phyloP scores from a whole-genome alignment of 2,113 vertebrate genomes.

The Trematomus loennbergii region DNA sequence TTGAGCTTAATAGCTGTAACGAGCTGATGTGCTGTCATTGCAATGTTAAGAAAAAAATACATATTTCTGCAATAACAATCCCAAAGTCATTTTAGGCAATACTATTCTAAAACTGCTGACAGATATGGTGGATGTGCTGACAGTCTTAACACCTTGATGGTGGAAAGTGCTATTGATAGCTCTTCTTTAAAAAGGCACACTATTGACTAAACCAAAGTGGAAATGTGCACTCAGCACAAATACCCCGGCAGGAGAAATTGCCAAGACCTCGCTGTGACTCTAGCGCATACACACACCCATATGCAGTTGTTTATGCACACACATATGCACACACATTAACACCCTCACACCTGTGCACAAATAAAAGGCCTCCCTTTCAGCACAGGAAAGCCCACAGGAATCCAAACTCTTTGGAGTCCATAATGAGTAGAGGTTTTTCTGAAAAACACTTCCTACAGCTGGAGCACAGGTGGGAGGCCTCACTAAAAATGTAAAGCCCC shows the following conservation, averaged over 20 bases:
- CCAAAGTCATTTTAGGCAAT: conserved; percentile 56
- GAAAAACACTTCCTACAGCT: conserved; percentile 64
- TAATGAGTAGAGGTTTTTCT: conserved; percentile 57
- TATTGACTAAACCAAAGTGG: conserved; percentile 68
- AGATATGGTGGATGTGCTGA: conserved; percentile 70
- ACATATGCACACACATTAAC: neutral
- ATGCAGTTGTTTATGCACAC: neutral
- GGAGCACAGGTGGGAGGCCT: conserved; percentile 19
- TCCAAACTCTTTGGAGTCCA: conserved; percentile 10
- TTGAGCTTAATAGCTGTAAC: conserved; percentile 49
- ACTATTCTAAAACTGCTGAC: conserved; percentile 71
- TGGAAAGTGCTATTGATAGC: conserved; percentile 80
- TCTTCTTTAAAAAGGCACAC: conserved; percentile 60
- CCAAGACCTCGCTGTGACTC: conserved; percentile 52
- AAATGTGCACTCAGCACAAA: conserved; percentile 81
- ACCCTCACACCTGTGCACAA: conserved; percentile 46
- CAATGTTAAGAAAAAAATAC: conserved; percentile 21
- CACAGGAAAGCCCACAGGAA: conserved; percentile 81
- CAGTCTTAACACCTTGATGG: conserved; percentile 58
- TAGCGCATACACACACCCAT: conserved; percentile 8
- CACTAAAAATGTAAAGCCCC: conserved; percentile 6
- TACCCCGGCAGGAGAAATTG: conserved; percentile 63
- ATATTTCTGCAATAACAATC: conserved; percentile 60
- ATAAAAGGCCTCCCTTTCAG: conserved; percentile 44
- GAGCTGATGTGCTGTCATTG: conserved; percentile 46